phyloP scores from a whole-genome alignment of 2,888 invertebrate species.

The Euzetes globulus region DNA sequence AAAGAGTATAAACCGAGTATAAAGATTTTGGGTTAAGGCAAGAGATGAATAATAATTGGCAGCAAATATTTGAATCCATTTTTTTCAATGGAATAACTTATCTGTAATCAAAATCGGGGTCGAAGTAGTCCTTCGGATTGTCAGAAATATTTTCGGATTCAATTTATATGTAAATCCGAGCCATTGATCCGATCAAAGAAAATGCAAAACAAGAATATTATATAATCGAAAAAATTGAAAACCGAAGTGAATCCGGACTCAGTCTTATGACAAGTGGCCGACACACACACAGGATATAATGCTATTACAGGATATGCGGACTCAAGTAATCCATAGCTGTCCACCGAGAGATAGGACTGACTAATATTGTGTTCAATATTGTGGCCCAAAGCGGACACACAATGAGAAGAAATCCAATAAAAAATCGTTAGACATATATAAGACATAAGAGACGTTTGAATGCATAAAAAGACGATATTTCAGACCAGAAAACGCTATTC shows the following conservation, averaged over 20 bases:
- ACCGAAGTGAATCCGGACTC: not conserved
- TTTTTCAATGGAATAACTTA: not conserved
- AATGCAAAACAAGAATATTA: not conserved
- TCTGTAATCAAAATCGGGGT: not conserved
- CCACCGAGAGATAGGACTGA: not conserved
- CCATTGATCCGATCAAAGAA: not conserved
- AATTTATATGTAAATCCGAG: constrained; percentile 9
- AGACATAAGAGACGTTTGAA: constrained; percentile 2
- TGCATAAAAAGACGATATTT: not conserved
- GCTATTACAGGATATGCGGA: constrained; percentile 7
- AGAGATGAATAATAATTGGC: not conserved
- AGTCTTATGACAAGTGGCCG: constrained; percentile 4
- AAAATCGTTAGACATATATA: not conserved
- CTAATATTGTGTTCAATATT: not conserved
- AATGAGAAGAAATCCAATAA: not conserved
- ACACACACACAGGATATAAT: not conserved
- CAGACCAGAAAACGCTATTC: not conserved
- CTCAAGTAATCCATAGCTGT: not conserved
- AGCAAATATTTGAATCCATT: not conserved
- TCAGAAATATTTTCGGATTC: not conserved
- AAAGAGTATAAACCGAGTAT: not conserved
- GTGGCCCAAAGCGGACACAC: not conserved
- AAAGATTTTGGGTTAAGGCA: not conserved
- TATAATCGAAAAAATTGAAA: not conserved
- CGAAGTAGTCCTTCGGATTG: not conserved